phyloP scores from a whole-genome alignment of 2,888 invertebrate species.

The Pterostichus niger region DNA sequence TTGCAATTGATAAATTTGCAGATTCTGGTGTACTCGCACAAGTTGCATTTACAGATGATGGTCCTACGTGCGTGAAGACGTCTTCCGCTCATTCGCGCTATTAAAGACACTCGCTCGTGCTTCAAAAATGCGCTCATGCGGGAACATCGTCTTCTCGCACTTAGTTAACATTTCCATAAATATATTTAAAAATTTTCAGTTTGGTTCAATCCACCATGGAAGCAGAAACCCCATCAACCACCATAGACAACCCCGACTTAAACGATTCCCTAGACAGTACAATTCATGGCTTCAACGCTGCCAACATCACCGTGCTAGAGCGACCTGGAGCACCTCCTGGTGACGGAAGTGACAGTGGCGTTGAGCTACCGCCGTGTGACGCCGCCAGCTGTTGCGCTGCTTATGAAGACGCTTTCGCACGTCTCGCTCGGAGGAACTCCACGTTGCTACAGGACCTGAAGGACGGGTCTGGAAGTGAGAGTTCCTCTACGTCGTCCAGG shows the following conservation, averaged over 20 bases:
- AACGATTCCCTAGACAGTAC: conserved; percentile 72
- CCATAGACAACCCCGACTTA: background rate
- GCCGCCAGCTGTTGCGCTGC: too few relatives aligned
- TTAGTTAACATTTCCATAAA: too few relatives aligned
- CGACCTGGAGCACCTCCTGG: conserved; percentile 25
- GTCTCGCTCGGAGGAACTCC: conserved; percentile 76
- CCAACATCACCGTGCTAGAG: conserved; percentile 74
- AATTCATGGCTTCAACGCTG: conserved; percentile 74
- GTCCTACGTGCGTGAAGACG: too few relatives aligned
- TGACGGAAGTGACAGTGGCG: conserved; percentile 90
- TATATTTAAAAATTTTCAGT: too few relatives aligned
- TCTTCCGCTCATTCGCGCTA: too few relatives aligned
- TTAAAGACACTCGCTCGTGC: too few relatives aligned
- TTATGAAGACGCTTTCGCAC: conserved; percentile 79
- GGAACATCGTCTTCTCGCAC: too few relatives aligned
- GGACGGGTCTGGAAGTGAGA: conserved; percentile 84
- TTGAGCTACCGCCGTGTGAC: conserved; percentile 80
- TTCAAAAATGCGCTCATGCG: too few relatives aligned
- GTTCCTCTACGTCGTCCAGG: conserved; percentile 76
- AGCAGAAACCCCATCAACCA: conserved; percentile 13
- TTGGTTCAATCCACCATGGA: conserved; percentile 15
- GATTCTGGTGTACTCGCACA: too few relatives aligned
- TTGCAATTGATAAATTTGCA: too few relatives aligned
- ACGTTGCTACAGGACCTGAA: conserved; percentile 75
- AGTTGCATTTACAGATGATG: too few relatives aligned